Base-by-base conservation (phyloP, 2,113 vertebrate genomes). In the Reinhardtius hippoglossoides region DNA sequence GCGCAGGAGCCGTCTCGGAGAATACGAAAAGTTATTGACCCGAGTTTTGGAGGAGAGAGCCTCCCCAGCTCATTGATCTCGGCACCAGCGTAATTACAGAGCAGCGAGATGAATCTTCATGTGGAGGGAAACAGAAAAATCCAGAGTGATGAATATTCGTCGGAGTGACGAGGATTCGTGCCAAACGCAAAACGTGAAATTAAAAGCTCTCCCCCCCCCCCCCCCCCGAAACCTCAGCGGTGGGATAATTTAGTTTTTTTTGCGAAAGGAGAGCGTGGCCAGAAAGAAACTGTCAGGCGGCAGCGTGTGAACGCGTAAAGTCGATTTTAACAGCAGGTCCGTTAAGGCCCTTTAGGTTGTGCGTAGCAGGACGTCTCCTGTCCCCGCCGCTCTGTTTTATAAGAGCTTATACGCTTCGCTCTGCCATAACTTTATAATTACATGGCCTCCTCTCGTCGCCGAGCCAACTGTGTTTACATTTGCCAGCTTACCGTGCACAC, bases 401-500 rank as follows among this genome's bases (percentile, higher is more conserved):
- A 74, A 88, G 74, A 80, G 85, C 76, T 50, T 50, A 50, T 20
- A 50, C 16, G 46, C 46, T 50, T 50, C 46, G 3, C 46, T 88
- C 83, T 68, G 75, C 69, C 80, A 78, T 88, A 88, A 88, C 86
- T 85, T 89, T 78, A 85, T 88, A 89, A 93, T 90, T 85, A 89
- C 76, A 71, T 12, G 40, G 40, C 74, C 65, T 78, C 27, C 24
- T 31, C 72, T 76, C 77, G 81, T 14, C 66, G 66, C 72, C 61
- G 65, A 67, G 75, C 73, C 65, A 27, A 71, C 78, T 40, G 76
- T 87, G 86, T 90, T 92, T 90, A 89, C 84, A 78, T 88, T 88
- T 71, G 75, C 78, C 85, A 83, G 89, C 79, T 88, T 92, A 81
- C 73, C 84, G 76, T 87, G 85, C 76, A 84, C 68, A 65, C 71